Evolutionary conservation across 2,113 vertebrate species (phyloP).

Genomic region (Orientallactaga bullata): DNA sequence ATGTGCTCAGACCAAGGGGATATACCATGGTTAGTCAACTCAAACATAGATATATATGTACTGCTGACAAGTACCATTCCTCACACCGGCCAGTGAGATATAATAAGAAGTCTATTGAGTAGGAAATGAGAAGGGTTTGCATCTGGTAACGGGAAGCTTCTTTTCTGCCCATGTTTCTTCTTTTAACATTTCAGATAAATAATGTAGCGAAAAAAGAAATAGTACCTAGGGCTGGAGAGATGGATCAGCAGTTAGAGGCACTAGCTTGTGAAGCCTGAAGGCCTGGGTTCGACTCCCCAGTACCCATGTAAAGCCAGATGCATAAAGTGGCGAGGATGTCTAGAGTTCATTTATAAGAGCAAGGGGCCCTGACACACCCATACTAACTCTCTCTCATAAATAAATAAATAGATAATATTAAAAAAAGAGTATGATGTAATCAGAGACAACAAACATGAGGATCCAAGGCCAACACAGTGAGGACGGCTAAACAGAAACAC

Average conservation of each 20-base stretch:
- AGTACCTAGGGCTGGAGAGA: no score
- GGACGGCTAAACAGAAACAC: background rate
- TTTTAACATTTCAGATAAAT: background rate
- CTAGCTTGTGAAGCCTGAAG: no score
- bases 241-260: no score
- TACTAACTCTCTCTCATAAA: no score
- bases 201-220: background rate
- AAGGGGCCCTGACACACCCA: no score
- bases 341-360: no score
- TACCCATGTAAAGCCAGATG: no score
- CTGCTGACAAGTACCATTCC: background rate
- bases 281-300: no score
- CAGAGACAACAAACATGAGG: background rate
- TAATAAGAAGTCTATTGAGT: background rate
- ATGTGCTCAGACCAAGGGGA: background rate
- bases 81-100: background rate
- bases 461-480: background rate
- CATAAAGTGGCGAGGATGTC: no score
- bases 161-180: background rate
- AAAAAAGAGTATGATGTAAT: background rate
- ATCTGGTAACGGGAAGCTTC: background rate
- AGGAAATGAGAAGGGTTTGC: background rate
- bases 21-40: background rate
- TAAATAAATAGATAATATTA: no score
- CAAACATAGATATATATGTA: background rate